Evolutionary conservation across 2,113 vertebrate genomes (phyloP).

Genomic region (Corythoichthys haematopterus): DNA sequence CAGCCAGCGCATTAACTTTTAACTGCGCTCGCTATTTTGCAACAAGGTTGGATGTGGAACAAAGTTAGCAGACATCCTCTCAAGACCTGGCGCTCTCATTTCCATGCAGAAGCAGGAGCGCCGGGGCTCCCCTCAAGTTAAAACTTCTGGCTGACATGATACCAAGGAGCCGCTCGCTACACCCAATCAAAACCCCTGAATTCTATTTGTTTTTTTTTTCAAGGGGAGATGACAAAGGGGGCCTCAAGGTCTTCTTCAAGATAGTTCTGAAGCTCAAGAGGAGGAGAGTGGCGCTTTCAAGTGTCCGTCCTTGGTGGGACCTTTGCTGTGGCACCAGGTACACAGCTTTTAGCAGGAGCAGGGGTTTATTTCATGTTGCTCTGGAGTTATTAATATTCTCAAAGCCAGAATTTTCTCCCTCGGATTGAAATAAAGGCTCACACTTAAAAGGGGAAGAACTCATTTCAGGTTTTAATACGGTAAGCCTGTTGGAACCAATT

Average conservation of each 20-base stretch:
- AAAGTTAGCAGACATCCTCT: slow-evolving; percentile 66
- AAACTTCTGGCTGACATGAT: slow-evolving; percentile 64
- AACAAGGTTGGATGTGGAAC: slow-evolving; percentile 58
- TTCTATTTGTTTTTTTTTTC: slow-evolving; percentile 87
- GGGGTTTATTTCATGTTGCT: slow-evolving; percentile 27
- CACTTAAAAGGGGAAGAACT: slow-evolving; percentile 78
- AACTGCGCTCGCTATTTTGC: slow-evolving; percentile 53
- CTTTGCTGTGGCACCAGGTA: slow-evolving; percentile 90
- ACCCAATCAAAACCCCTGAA: slow-evolving; percentile 76
- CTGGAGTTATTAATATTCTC: slow-evolving; percentile 78
- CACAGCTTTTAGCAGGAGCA: slow-evolving; percentile 58
- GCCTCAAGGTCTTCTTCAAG: slow-evolving; percentile 91
- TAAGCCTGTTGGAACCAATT: slow-evolving; percentile 83
- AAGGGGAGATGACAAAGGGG: slow-evolving; percentile 93
- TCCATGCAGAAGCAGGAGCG: slow-evolving; percentile 61
- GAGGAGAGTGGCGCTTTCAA: slow-evolving; percentile 70
- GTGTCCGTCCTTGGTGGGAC: slow-evolving; percentile 87
- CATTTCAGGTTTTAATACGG: slow-evolving; percentile 80
- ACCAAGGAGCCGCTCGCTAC: slow-evolving; percentile 52
- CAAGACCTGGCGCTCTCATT: slow-evolving; percentile 70
- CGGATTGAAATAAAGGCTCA: slow-evolving; percentile 80
- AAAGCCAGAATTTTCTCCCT: slow-evolving; percentile 71
- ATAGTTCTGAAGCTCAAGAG: slow-evolving; percentile 79
- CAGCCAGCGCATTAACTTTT: slow-evolving; percentile 55
- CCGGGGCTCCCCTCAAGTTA: slow-evolving; percentile 62